Conservation (phyloP, 2,888 invertebrate genomes). For the Steromphala cineraria region DNA sequence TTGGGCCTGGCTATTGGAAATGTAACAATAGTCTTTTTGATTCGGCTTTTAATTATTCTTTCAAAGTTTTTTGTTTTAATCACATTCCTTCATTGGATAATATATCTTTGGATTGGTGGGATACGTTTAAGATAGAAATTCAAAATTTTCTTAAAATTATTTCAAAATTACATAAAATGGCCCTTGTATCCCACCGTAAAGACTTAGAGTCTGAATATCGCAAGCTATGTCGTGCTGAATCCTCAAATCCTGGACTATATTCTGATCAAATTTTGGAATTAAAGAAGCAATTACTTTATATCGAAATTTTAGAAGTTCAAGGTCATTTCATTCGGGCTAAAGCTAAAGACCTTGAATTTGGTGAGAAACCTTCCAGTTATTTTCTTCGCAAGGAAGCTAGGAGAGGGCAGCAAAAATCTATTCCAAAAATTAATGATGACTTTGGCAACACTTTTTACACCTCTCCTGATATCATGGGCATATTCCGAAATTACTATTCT, state of each 20-base stretch:
- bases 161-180: background rate
- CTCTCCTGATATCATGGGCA: conserved; percentile 9
- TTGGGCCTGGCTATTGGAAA: background rate
- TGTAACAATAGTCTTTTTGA: background rate
- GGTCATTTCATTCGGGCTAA: conserved; percentile 21
- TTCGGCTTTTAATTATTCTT: background rate
- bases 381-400: conserved; percentile 20
- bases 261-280: background rate
- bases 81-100: background rate
- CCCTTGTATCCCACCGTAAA: background rate
- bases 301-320: background rate
- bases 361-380: conserved; percentile 16
- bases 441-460: background rate
- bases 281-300: background rate
- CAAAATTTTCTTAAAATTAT: background rate
- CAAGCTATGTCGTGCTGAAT: background rate
- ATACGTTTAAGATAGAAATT: background rate
- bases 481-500: background rate
- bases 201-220: background rate
- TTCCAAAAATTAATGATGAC: background rate
- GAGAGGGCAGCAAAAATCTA: conserved; percentile 10
- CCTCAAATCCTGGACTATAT: background rate
- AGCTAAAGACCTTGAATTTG: background rate
- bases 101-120: background rate
- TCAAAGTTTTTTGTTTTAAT: background rate